Base-by-base conservation (phyloP, 2,888 invertebrate genomes). In the Melipona bicolor region DNA sequence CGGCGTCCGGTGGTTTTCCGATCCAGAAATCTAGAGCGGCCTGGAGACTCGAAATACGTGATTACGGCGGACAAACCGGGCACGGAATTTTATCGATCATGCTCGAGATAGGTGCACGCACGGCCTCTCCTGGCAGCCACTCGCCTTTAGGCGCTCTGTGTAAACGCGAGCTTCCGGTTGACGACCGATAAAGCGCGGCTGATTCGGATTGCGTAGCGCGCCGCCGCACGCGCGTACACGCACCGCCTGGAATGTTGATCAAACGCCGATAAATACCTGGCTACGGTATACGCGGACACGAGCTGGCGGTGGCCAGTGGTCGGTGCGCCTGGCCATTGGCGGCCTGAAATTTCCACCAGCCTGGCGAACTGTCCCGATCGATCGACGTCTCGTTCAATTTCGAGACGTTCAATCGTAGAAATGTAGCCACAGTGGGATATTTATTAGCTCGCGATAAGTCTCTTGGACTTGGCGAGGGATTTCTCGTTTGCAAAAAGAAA, bases 221-320 rank as follows among this genome's bases (percentile, higher is more conserved):
- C 87, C 65, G 79, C 84, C 85, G 83, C 80, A 86, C 85, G 85
- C 88, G 86, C 86, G 87, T 88, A 84, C 87, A 87, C 87, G 89
- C 89, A 89, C 87, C 84, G 83, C 84, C 74, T 84, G 91, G 91
- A 90, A 91, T 91, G 90, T 89, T 89, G 91, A 91, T 91, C 89
- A 86, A 85, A 89, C 91, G 82, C 83, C 89, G 91, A 91, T 91
- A 89, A 89, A 87, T 88, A 81, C 83, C 87, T 83, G 65, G 62
- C 72, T 32, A 56, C 78, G 81, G 69, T 62, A 80, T 72, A 67
- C 81, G 69, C 65, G 71, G 65, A 62, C 87, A 68, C 77, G 36
- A 36, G 61, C 69, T 65, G 56, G 64, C 72, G 17, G 49, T 61
- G 49, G 27, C n/a, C 56, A n/a, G 56, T 56, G 56, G 56, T 21